Evolutionary conservation across 2,888 invertebrate species (phyloP).

Genomic region (Drosophila fungiperda): DNA sequence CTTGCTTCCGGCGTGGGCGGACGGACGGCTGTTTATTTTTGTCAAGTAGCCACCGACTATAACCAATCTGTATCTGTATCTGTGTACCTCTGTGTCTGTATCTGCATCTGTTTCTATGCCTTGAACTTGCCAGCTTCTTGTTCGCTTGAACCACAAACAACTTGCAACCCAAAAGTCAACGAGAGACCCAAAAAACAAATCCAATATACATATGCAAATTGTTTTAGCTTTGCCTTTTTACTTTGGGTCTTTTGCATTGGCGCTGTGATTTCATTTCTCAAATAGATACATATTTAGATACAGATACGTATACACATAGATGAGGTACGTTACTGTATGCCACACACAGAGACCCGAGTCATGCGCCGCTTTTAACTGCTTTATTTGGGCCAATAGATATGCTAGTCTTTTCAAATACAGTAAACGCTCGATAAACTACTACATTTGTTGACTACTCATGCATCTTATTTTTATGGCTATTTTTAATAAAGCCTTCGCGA

Average conservation of each 20-base stretch:
- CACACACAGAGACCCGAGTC: conserved; percentile 37
- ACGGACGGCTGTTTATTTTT: conserved; percentile 56
- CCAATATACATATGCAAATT: conserved; percentile 22
- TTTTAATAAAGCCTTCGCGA: not conserved
- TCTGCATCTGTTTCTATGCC: conserved; percentile 35
- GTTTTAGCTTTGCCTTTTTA: conserved; percentile 5
- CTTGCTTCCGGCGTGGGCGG: conserved; percentile 64
- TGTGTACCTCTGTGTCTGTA: not conserved
- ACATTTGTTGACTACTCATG: not conserved
- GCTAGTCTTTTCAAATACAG: not conserved
- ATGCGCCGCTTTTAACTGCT: conserved; percentile 55
- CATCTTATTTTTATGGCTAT: not conserved
- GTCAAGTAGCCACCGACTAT: conserved; percentile 28
- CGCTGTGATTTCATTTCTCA: conserved; percentile 59
- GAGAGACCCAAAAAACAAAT: conserved; percentile 13
- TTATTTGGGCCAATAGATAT: conserved; percentile 52
- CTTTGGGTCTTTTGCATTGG: conserved; percentile 18
- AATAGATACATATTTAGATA: conserved; percentile 46
- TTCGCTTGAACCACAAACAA: conserved; percentile 26
- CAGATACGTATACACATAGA: conserved; percentile 14
- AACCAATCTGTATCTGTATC: conserved; percentile 16
- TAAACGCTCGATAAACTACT: not conserved
- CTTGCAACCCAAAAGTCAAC: conserved; percentile 45
- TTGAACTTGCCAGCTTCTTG: conserved; percentile 61
- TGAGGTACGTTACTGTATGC: conserved; percentile 4